Evolutionary conservation across 2,113 vertebrate species (phyloP).

Genomic region (Lepidothrix coronata): DNA sequence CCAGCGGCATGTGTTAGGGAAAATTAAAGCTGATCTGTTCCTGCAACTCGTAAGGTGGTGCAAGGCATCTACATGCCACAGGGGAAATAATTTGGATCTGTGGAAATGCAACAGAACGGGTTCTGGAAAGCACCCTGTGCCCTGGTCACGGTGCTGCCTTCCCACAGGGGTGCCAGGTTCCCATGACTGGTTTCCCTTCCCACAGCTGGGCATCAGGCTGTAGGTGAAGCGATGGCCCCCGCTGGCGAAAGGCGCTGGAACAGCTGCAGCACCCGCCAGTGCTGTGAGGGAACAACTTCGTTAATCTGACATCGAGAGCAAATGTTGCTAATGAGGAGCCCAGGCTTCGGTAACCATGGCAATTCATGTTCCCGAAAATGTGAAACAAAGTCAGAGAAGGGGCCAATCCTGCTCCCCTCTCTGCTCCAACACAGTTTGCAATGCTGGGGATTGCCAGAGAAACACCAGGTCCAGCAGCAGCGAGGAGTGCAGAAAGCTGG

Average conservation of each 20-base stretch:
- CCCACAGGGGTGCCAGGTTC: background rate
- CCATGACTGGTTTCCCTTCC: background rate
- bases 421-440: fast-evolving
- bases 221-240: background rate
- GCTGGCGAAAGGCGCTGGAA: background rate
- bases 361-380: conserved; percentile 40
- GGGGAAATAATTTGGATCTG: background rate
- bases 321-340: conserved; percentile 62
- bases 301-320: conserved; percentile 60
- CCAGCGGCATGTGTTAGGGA: background rate
- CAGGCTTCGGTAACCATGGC: conserved; percentile 67
- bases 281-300: conserved; percentile 7
- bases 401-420: background rate
- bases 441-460: fast-evolving
- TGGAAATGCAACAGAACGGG: background rate
- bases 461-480: background rate
- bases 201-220: background rate
- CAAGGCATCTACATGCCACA: background rate
- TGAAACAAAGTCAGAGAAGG: background rate
- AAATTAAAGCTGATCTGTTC: background rate
- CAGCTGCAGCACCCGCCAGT: background rate
- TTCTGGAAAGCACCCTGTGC: background rate
- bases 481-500: fast-evolving
- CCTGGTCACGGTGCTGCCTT: background rate
- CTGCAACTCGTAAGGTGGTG: background rate